Percentiles rank a stretch among this genome's conserved stretches.
These are phyloP conservation scores for Oreotrochilus melanogaster DNA, from an alignment of 2,113 vertebrate genomes.

Conservation along the genomic window DNA sequence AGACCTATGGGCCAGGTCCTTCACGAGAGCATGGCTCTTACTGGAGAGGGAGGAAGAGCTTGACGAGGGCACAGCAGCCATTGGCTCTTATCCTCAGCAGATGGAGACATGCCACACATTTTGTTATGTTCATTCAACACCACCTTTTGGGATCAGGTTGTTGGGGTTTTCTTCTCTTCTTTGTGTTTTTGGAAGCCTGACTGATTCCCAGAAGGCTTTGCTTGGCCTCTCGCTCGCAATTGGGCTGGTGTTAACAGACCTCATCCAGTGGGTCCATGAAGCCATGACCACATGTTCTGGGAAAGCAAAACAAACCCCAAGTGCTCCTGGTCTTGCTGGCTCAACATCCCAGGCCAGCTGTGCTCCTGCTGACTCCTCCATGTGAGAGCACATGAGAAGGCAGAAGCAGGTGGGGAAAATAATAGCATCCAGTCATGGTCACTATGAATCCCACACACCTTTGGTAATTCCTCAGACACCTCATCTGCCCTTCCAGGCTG, in stretches of 20 bases:
- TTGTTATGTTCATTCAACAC: neutral
- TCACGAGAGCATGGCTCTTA: fast-evolving
- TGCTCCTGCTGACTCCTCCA: slow-evolving; percentile 5
- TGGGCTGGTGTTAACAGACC: neutral
- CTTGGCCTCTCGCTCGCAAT: fast-evolving
- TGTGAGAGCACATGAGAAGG: neutral
- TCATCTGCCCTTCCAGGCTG: slow-evolving; percentile 63
- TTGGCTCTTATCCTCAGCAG: slow-evolving; percentile 45
- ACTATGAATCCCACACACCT: slow-evolving; percentile 62
- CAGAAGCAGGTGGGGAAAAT: slow-evolving; percentile 52
- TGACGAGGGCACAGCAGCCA: fast-evolving
- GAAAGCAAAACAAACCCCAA: neutral
- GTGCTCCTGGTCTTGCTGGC: fast-evolving
- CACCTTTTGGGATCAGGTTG: neutral
- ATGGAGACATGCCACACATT: slow-evolving; percentile 40
- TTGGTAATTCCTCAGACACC: slow-evolving; percentile 57
- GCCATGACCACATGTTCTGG: fast-evolving
- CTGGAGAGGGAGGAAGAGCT: neutral
- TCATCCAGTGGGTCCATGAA: neutral
- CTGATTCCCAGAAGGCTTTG: fast-evolving
- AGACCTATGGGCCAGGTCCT: neutral
- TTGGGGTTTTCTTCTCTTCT: neutral
- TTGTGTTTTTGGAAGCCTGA: neutral
- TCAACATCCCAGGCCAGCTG: neutral
- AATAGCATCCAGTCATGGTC: slow-evolving; percentile 44